phyloP scores from a whole-genome alignment of 2,797 vertebrate genomes.

The Melanogrammus aeglefinus region DNA sequence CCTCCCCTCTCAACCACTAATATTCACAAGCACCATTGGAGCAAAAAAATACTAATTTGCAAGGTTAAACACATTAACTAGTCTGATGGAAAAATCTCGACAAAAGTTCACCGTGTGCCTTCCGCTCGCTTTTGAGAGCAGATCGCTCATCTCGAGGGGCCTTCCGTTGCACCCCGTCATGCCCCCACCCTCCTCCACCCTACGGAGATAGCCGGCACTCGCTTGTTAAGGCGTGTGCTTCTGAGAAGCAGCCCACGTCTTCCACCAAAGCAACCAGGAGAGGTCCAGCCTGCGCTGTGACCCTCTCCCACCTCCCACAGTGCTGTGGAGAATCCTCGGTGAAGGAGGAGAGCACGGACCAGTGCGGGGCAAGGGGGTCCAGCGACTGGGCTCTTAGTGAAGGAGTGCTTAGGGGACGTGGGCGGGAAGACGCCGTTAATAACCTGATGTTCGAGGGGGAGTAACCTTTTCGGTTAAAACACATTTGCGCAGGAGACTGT shows the following conservation, averaged over 20 bases:
- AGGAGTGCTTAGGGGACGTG: not conserved
- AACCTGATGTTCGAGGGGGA: not conserved
- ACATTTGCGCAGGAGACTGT: not conserved
- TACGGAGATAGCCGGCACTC: not conserved
- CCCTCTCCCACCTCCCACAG: not conserved
- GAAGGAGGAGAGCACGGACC: not conserved
- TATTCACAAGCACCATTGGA: not conserved
- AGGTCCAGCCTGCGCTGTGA: not conserved
- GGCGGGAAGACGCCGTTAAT: not conserved
- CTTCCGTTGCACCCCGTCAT: not conserved
- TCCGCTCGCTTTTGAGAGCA: not conserved
- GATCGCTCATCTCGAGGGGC: not conserved
- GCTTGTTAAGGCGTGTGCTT: not conserved
- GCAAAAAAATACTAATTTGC: not conserved
- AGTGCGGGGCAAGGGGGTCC: not conserved
- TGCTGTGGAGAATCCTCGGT: not conserved
- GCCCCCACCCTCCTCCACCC: not conserved
- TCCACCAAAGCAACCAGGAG: not conserved
- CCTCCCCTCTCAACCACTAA: not conserved
- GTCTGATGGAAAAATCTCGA: not conserved
- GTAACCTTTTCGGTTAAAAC: not conserved
- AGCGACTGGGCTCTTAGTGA: not conserved
- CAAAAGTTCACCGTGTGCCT: constrained; percentile 9
- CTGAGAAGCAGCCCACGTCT: not conserved
- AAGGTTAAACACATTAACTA: constrained; percentile 10